Evolutionary conservation across 2,888 invertebrate species (phyloP), one percentile per base, ranked within the genome.

Genomic region (Julus scandinavius): DNA sequence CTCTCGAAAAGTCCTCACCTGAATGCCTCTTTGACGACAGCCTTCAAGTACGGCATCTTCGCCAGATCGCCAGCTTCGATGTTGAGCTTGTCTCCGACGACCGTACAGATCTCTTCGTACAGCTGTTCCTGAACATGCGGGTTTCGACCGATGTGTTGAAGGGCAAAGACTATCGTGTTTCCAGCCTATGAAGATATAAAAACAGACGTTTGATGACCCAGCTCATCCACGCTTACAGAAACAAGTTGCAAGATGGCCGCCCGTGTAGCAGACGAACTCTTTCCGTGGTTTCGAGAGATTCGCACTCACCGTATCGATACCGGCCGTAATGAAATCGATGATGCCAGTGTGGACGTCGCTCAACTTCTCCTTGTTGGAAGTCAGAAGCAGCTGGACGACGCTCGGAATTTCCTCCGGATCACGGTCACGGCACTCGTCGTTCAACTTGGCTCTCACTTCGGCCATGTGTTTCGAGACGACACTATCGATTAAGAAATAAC

Each of bases 21-120:
- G 89, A 90, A 91, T 0, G 91, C 90, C 89, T 92, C 92, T 86
- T 92, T 92, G 41, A 92, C 90, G 89, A 92, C 92, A 1, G 92
- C 92, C 87, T 91, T 91, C 58, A 92, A 90, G 88, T 91, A 92
- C 5, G 91, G 90, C 87, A 92, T 86, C 13, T 90, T 89, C 11
- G 84, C 54, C 7, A 91, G 88, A 49, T 89, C 88, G 2, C 90
- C 90, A 0, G 90, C 80, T 17, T 89, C 87, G 38, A 88, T n/a
- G 9, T 86, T 89, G 85, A 89, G 88, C 41, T 72, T 84, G 80
- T 41, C 87, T 72, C 84, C 88, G 20, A 89, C 80, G 2, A 90
- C 85, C 9, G 58, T 54, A 11, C 49, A 63, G 3, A 91, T 38
- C 90, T 92, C 91, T n/a, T 90, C 63, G 87, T 91, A 90, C 11